These are phyloP conservation scores for Patella vulgata DNA, from an alignment of 1,140 invertebrate species.

Conservation along the genomic window DNA sequence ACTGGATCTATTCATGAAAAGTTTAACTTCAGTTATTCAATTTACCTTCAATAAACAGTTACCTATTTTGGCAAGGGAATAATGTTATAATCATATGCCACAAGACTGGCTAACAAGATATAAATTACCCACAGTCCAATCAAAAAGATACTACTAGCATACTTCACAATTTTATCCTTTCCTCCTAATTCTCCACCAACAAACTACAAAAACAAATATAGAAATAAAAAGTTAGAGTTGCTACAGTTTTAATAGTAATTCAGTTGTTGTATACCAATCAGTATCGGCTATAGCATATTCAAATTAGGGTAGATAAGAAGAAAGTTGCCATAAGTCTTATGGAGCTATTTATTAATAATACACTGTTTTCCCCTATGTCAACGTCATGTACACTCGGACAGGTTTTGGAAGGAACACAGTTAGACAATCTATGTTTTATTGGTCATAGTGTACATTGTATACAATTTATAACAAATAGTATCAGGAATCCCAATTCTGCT, in stretches of 20 bases:
- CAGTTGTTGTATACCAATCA: too few species aligned
- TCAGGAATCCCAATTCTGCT: too few species aligned
- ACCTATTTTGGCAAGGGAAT: too few species aligned
- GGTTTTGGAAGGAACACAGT: too few species aligned
- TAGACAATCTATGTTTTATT: too few species aligned
- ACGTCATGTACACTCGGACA: too few species aligned
- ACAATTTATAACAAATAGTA: too few species aligned
- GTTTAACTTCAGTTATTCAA: too few species aligned
- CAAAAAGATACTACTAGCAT: constrained; percentile 60
- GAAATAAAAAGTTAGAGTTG: neutral
- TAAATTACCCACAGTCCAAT: constrained; percentile 70
- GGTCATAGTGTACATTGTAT: too few species aligned
- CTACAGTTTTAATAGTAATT: neutral
- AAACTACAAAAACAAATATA: constrained; percentile 41
- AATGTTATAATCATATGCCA: constrained; percentile 57
- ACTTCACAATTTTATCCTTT: constrained; percentile 46
- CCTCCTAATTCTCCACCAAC: constrained; percentile 62
- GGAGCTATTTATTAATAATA: neutral
- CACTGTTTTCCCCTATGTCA: neutral
- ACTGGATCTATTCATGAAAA: too few species aligned
- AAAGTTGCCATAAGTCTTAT: neutral
- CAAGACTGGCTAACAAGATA: constrained; percentile 68
- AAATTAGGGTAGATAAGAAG: neutral
- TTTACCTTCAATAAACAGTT: too few species aligned
- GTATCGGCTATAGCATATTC: neutral